Evolutionary conservation across 2,888 invertebrate species (phyloP), one percentile per base, ranked within the genome.

Genomic region (Allolobophora icterica): DNA sequence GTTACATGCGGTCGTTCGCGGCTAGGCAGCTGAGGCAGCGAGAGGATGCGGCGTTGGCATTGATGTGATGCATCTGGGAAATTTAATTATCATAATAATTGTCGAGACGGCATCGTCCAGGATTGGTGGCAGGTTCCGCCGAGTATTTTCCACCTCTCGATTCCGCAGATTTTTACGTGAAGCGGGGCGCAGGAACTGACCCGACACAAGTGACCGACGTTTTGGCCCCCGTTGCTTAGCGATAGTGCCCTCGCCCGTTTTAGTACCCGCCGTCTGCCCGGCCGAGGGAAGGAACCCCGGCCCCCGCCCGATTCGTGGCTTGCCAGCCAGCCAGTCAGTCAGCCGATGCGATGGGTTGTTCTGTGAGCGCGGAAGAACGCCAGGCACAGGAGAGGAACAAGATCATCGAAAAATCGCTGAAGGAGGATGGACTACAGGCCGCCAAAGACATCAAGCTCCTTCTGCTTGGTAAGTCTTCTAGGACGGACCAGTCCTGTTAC

Each of bases 281-380:
- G 71, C 71, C 71, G 30, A n/a, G 71, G 71, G 71, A 71, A 71
- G n/a, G 71, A 71, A 71, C n/a, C 71, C 71, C 71, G 71, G 71
- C 71, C 71, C 71, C 71, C 71, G 71, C 71, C 71, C 71, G 71
- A 71, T 71, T 71, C 8, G 30, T 71, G 71, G 71, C 71, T 71
- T n/a, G 71, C 71, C 71, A 71, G 71, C 52, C 52, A 52, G 52
- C 11, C 71, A 71, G 71, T n/a, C 71, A 30, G 71, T 13, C 71
- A n/a, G 71, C 52, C n/a, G 71, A 91, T 71, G 71, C 19, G 17
- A 99, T 99, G 99, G 99, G 99, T 96, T 99, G 99, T 97, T 98
- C 99, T 96, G 98, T 99, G 97, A 99, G 99, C 96, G 99, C 99
- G 94, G 99, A 99, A 96, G 99, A 99, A 96, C 97, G 99, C 96